Base-by-base conservation (phyloP, 1,140 invertebrate species). In the Dolichoris vasculosae region DNA sequence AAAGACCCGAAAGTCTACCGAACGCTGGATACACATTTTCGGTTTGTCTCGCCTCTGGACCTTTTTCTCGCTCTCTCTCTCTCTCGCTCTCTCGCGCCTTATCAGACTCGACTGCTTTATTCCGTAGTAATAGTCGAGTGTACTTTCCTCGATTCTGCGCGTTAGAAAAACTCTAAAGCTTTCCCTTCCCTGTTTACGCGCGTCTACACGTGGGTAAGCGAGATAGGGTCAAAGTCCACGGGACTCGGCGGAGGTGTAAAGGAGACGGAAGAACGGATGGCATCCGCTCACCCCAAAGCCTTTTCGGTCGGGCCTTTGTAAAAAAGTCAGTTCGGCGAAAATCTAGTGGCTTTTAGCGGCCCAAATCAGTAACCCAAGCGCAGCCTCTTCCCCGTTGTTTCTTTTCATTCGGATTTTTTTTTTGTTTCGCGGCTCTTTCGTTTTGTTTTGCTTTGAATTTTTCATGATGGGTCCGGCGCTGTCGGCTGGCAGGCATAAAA, bases 1-100 rank as follows among this genome's bases (percentile, higher is more conserved):
- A 90, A 90, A 90, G 89, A 80, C 83, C 84, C n/a, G 75, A 87
- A 84, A 67, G 85, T 46, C n/a, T 40, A n/a, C 55, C 32, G 71
- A 67, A 26, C 67, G 26, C 59, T 78, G 6, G 15, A 30, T 81
- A 38, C 59, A 17, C 23, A 59, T 51, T 32, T 35, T 63, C 51
- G 2, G n/a, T 75, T 1, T 75, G 20, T 48, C 43, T 59, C 48
- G 30, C 2, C 15, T 86, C 82, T 83, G 32, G 38, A 59, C 82
- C 77, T 86, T 63, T 75, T 63, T 64, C 51, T 79, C 55, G 26
- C 71, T 51, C 73, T 75, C 23, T n/a, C 73, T 32, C n/a, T 76
- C 55, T 43, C 32, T 40, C 17, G 15, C 40, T 0, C 20, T 38
- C 38, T 26, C 51, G 0, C 51, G 0, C 26, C 30, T 76, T 32